Base-by-base conservation (phyloP, 2,888 invertebrate genomes). In the Cosmia trapezina region DNA sequence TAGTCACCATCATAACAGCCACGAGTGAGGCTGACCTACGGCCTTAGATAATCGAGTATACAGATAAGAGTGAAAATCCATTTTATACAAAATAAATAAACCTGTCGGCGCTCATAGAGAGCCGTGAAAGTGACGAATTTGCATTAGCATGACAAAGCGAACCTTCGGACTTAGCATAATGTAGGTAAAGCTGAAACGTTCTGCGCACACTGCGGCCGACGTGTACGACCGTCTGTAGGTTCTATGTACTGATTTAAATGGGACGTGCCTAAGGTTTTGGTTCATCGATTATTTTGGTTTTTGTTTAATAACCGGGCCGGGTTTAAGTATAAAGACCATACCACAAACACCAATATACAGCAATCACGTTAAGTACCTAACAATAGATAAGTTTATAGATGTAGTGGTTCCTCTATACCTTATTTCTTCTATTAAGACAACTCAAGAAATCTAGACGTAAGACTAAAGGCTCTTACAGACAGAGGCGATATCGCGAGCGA, bases 71-170 rank as follows among this genome's bases (percentile, higher is more conserved):
- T 57, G 37, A 33, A 67, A 74, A 81, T 78, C 78, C 82, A 68
- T 78, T 81, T 74, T 78, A 74, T 78, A 56, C 75, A 74, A 74
- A 61, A 81, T 82, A 82, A 81, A 81, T 78, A 78, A 74, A 82
- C 70, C 64, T 65, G 70, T 65, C 78, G 51, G 49, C 51, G n/a
- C 65, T 66, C 68, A 71, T 61, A 66, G 56, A 62, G 54, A 57
- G 47, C 47, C 33, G 59, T 54, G 63, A 70, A 70, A 82, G 71
- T 76, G 76, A 79, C 73, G 72, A 79, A 79, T 79, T 63, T 62
- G 68, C 33, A 83, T 84, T 83, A 77, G 53, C 80, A 80, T 80
- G 41, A 76, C 75, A 84, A 84, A 84, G 83, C 54, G 69, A 53
- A 19, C 70, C 75, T 68, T 61, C 33, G 59, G 73, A 63, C 66